Evolutionary conservation across 2,888 invertebrate species (phyloP).

Genomic region (Eretmocerus hayati): DNA sequence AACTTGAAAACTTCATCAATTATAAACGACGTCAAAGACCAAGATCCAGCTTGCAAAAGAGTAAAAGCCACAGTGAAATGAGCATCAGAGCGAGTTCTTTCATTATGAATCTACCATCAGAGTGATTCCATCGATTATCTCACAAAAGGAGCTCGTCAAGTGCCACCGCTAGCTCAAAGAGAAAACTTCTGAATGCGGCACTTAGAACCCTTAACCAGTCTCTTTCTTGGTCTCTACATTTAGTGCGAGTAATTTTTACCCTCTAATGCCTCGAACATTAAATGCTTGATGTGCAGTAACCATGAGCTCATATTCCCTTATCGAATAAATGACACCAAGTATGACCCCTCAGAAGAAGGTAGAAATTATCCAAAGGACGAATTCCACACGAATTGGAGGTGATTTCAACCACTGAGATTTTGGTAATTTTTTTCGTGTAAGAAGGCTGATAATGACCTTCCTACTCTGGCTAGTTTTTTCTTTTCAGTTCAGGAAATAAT

Average conservation of each 20-base stretch:
- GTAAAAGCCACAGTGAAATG: slow-evolving; percentile 1
- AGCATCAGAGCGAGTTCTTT: slow-evolving; percentile 11
- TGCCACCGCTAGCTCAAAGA: neutral
- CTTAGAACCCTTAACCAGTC: slow-evolving; percentile 14
- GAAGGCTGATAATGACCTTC: too few relatives aligned
- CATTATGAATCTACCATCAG: slow-evolving; percentile 15
- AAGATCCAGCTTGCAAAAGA: too few relatives aligned
- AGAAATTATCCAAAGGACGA: neutral
- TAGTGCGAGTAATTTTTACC: slow-evolving; percentile 11
- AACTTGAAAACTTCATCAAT: too few relatives aligned
- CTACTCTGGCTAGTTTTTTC: too few relatives aligned
- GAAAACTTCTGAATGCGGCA: slow-evolving; percentile 10
- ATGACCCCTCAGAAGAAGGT: slow-evolving; percentile 12
- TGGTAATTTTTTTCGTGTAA: too few relatives aligned
- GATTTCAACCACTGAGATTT: too few relatives aligned
- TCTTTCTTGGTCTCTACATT: slow-evolving; percentile 1
- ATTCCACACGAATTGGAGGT: too few relatives aligned
- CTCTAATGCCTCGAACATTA: neutral
- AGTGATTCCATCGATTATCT: slow-evolving; percentile 16
- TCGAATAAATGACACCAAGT: slow-evolving; percentile 17
- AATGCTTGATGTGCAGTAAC: slow-evolving; percentile 10
- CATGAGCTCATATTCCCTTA: slow-evolving; percentile 13
- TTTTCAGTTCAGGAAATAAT: too few relatives aligned
- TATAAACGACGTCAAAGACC: too few relatives aligned
- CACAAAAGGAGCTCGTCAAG: slow-evolving; percentile 8